phyloP scores from a whole-genome alignment of 2,888 invertebrate genomes.

The Fragum sueziense region DNA sequence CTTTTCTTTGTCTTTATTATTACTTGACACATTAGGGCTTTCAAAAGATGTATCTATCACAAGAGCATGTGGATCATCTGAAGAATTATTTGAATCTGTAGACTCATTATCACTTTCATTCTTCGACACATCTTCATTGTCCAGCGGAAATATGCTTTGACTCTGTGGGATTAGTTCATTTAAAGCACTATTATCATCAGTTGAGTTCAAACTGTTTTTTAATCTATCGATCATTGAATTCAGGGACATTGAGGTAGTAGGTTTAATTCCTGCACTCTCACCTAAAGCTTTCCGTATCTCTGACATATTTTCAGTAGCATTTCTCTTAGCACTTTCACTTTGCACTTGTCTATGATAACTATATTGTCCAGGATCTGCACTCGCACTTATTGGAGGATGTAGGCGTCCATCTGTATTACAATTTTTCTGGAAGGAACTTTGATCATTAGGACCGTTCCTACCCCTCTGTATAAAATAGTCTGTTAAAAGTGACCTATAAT shows the following conservation, averaged over 20 bases:
- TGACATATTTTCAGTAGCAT: not conserved
- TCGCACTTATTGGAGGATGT: not conserved
- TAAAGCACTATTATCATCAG: not conserved
- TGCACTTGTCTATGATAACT: not conserved
- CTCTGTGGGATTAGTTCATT: not conserved
- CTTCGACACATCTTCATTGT: not conserved
- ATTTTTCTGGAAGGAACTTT: not conserved
- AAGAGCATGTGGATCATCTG: not conserved
- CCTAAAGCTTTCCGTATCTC: not conserved
- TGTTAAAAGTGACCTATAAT: not conserved
- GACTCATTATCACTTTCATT: constrained; percentile 1
- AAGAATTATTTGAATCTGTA: not conserved
- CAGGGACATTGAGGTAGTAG: not conserved
- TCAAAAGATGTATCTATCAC: constrained; percentile 8
- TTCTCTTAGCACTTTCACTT: not conserved
- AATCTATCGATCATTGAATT: not conserved
- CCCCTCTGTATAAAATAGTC: not conserved
- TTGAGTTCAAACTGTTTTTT: not conserved
- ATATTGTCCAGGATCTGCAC: not conserved
- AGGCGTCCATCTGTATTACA: constrained; percentile 15
- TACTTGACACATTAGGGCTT: not conserved
- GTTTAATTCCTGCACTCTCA: not conserved
- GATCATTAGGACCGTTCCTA: too few relatives aligned
- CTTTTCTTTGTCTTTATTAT: not conserved
- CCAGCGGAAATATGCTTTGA: not conserved